Conservation (phyloP, 1,140 invertebrate genomes). For the Orussus abietinus region DNA sequence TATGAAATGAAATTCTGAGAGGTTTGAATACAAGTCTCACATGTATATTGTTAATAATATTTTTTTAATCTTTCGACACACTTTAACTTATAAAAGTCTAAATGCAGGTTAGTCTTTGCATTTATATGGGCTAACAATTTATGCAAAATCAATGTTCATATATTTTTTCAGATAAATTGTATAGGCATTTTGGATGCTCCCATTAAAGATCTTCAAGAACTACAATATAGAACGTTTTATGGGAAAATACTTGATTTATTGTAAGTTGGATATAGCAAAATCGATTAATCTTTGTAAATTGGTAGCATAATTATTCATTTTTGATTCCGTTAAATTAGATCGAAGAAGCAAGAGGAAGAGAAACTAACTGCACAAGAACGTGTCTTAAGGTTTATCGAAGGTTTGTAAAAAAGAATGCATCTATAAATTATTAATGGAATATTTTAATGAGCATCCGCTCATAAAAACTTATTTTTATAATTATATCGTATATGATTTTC, state of each 20-base stretch:
- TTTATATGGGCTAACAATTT: too few relatives aligned
- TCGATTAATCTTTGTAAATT: background rate
- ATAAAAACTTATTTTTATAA: slow-evolving; percentile 1
- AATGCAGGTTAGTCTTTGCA: too few relatives aligned
- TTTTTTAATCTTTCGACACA: too few relatives aligned
- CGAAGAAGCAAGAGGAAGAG: slow-evolving; percentile 10
- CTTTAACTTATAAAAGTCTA: too few relatives aligned
- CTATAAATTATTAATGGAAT: background rate
- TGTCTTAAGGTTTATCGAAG: slow-evolving; percentile 11
- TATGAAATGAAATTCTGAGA: too few relatives aligned
- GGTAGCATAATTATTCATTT: background rate
- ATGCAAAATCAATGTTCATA: too few relatives aligned
- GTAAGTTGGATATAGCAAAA: slow-evolving; percentile 16
- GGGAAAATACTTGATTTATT: slow-evolving; percentile 24
- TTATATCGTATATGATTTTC: slow-evolving; percentile 7
- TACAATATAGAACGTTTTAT: slow-evolving; percentile 27
- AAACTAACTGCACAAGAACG: slow-evolving; percentile 9
- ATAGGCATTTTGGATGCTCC: too few relatives aligned
- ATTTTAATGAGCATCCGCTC: background rate
- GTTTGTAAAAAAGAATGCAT: background rate
- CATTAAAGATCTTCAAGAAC: too few relatives aligned
- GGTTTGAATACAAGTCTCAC: too few relatives aligned
- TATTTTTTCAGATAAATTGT: too few relatives aligned
- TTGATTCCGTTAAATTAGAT: slow-evolving; percentile 10
- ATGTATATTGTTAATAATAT: too few relatives aligned